Conservation (phyloP, 2,888 invertebrate genomes). For the Mactromeris polynyma region DNA sequence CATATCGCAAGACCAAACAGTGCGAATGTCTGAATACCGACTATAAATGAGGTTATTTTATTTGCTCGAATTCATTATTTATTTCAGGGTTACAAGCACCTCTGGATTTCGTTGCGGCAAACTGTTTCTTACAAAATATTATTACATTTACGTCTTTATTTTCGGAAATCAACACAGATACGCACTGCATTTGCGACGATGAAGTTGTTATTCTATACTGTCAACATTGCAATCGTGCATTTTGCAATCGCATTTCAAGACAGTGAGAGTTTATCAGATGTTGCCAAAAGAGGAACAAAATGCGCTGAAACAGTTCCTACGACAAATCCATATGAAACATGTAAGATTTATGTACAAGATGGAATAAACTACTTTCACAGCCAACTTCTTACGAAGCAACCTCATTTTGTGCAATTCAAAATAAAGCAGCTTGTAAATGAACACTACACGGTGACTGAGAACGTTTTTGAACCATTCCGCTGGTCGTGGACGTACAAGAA, state of each 20-base stretch:
- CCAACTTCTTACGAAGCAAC: background rate
- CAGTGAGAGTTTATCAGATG: background rate
- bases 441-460: background rate
- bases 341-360: background rate
- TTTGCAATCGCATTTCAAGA: background rate
- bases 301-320: too few species aligned
- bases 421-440: background rate
- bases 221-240: background rate
- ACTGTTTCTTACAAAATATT: too few species aligned
- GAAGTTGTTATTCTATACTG: background rate
- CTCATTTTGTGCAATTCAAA: constrained; percentile 34
- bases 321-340: too few species aligned
- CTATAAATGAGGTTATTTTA: too few species aligned
- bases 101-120: too few species aligned
- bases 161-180: too few species aligned
- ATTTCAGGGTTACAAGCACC: too few species aligned
- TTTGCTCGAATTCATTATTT: too few species aligned
- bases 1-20: too few species aligned
- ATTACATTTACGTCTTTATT: too few species aligned
- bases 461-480: constrained; percentile 40
- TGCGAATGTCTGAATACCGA: too few species aligned
- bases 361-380: background rate
- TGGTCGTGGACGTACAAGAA: constrained; percentile 60
- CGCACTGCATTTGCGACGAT: background rate
- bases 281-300: background rate